Evolutionary conservation across 2,888 invertebrate genomes (phyloP), one percentile per base, ranked within the genome.

Genomic region (Hecatera dysodea): DNA sequence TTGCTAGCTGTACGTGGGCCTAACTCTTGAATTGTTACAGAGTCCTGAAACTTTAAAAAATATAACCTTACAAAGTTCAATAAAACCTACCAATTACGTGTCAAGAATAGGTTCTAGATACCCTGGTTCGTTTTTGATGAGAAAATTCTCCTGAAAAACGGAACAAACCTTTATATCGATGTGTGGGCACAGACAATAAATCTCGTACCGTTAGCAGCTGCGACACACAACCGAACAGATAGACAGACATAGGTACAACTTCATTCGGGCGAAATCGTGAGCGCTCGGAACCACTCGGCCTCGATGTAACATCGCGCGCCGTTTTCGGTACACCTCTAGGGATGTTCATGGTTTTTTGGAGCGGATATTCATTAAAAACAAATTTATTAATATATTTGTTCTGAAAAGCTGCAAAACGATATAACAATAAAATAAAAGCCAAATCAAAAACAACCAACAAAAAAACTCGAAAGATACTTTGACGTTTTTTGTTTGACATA

Each of bases 261-360:
- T 92, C 91, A 93, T 93, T 88, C 88, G 89, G 84, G 77, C 72
- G 83, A 77, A 88, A 81, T 91, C 92, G 92, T 91, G 92, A 88
- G 86, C 86, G 78, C 76, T 90, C 90, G 90, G 89, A 90, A 89
- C 87, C 87, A 88, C 87, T 87, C 83, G 83, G 78, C 71, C 83
- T 67, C 82, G 81, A 86, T 79, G 77, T 82, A 42, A 84, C 82
- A 84, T 84, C 80, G 84, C 80, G 74, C 84, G 79, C 81, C 67
- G 80, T 83, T 85, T 85, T 85, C 62, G 84, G 84, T 80, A 39
- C 63, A 75, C 29, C 29, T 78, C 59, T 83, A 85, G 86, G 84
- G 85, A 83, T 85, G 86, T 52, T 69, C 24, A 55, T 8, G 11
- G 36, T 12, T 44, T 59, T 39, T 27, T 48, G 8, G 0, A 24